A percentile compares a stretch with the other conserved stretches of the same genome.
phyloP scores from a whole-genome alignment of 2,797 vertebrate genomes.

The Syncerus caffer region DNA sequence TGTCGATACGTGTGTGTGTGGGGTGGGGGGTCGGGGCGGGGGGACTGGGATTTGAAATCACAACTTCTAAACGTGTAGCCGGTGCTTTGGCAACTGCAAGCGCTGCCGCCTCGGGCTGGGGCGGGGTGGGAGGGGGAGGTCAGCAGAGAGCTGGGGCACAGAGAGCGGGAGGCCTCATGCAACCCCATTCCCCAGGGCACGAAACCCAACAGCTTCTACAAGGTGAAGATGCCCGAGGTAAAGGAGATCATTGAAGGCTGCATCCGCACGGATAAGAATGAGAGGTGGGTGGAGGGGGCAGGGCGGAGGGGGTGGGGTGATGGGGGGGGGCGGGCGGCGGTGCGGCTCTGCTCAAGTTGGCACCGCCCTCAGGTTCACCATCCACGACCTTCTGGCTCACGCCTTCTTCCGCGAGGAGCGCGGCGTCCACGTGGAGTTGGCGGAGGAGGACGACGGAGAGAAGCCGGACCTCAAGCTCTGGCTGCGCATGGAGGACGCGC shows the following conservation, averaged over 20 bases:
- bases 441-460: conserved; percentile 93
- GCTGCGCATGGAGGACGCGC: conserved; percentile 95
- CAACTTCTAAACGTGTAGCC: background rate
- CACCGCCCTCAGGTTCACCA: conserved; percentile 89
- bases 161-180: background rate
- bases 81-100: background rate
- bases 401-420: conserved; percentile 98
- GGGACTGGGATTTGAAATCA: background rate
- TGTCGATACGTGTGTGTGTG: background rate
- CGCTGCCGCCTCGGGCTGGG: background rate
- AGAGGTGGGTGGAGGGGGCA: conserved; percentile 85
- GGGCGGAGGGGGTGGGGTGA: background rate
- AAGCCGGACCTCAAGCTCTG: conserved; percentile 96
- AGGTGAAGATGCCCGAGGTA: conserved; percentile 96
- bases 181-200: conserved; percentile 86
- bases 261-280: conserved; percentile 95
- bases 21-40: background rate
- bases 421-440: conserved; percentile 95
- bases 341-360: fast-evolving
- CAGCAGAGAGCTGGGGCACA: background rate
- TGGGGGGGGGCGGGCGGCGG: fast-evolving
- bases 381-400: conserved; percentile 96
- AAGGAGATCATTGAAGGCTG: conserved; percentile 99
- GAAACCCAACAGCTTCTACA: conserved; percentile 98
- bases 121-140: no score